Evolutionary conservation across 2,888 invertebrate species (phyloP).

Genomic region (Drosophila diplacantha): DNA sequence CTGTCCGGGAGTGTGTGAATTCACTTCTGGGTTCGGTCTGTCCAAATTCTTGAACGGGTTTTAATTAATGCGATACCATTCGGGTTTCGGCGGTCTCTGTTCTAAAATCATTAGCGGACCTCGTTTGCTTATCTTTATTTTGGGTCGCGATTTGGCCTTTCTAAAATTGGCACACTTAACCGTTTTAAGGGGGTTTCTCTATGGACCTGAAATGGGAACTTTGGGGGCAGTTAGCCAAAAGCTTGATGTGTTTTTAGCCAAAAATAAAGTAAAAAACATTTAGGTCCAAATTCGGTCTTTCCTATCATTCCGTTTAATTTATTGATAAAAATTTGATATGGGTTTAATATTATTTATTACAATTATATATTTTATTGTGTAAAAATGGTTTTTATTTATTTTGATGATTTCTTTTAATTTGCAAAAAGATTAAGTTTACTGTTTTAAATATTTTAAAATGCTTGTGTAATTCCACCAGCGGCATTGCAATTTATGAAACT

Average conservation of each 20-base stretch:
- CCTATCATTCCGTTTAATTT: not conserved
- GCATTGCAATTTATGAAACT: conserved; percentile 19
- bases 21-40: conserved; percentile 24
- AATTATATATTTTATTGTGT: not conserved
- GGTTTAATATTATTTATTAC: not conserved
- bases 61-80: conserved; percentile 34
- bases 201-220: not conserved
- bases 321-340: not conserved
- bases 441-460: conserved; percentile 2
- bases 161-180: conserved; percentile 34
- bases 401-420: not conserved
- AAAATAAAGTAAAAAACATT: not conserved
- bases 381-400: not conserved
- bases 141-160: conserved; percentile 23
- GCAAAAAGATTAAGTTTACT: conserved; percentile 3
- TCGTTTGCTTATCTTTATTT: conserved; percentile 22
- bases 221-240: conserved; percentile 10
- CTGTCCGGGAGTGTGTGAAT: conserved; percentile 19
- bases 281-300: not conserved
- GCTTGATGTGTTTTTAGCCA: not conserved
- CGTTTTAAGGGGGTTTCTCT: not conserved
- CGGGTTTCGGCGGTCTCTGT: conserved; percentile 19
- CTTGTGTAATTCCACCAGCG: conserved; percentile 14
- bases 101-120: conserved; percentile 31
- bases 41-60: conserved; percentile 32